A percentile compares a stretch with the other conserved stretches of the same genome.
Conservation (phyloP, 1,140 invertebrate genomes). For the Amyelois transitella region DNA sequence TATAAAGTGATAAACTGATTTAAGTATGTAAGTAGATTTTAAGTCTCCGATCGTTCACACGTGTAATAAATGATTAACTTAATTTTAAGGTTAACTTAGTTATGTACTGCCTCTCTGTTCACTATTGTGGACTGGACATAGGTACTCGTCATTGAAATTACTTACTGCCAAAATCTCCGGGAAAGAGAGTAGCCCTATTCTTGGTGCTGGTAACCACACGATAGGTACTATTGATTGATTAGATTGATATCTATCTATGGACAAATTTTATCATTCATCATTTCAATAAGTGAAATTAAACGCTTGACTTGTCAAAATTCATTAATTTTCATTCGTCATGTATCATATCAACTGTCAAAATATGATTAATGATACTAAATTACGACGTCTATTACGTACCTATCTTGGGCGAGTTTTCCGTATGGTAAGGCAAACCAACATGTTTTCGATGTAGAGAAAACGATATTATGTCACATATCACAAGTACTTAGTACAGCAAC, state of each 20-base stretch:
- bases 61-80: too few species aligned
- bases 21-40: too few species aligned
- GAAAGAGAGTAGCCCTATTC: too few species aligned
- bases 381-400: background rate
- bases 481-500: background rate
- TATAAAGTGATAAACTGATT: too few species aligned
- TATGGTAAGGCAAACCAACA: background rate
- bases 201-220: too few species aligned
- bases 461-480: slow-evolving; percentile 16
- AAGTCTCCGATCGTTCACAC: too few species aligned
- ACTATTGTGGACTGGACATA: too few species aligned
- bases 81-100: too few species aligned
- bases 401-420: background rate
- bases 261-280: background rate
- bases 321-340: background rate
- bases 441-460: slow-evolving; percentile 10
- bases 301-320: background rate
- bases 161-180: too few species aligned
- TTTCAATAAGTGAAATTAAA: background rate
- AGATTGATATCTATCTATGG: background rate
- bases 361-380: background rate
- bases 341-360: background rate
- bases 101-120: too few species aligned
- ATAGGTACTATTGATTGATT: background rate
- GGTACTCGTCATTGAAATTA: too few species aligned